Percentiles rank a stretch among this genome's conserved stretches.
These are phyloP conservation scores for Epirrhoe tristata DNA, from an alignment of 2,888 invertebrate species.

Conservation along the genomic window DNA sequence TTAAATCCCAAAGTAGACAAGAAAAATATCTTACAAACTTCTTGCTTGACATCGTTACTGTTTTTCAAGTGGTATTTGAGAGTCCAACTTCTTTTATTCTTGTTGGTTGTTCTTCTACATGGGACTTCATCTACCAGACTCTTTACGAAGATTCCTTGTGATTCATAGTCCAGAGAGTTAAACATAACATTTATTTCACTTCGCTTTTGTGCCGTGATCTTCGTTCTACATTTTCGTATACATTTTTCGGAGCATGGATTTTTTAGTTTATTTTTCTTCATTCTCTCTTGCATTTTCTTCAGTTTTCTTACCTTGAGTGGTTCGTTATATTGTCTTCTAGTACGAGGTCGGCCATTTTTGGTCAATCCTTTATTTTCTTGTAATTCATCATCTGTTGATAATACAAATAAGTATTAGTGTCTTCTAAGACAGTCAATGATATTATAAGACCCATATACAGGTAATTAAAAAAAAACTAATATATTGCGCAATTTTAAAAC, in stretches of 20 bases:
- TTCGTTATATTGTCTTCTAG: slow-evolving; percentile 16
- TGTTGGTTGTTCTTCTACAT: neutral
- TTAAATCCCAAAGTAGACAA: slow-evolving; percentile 13
- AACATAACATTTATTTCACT: slow-evolving; percentile 8
- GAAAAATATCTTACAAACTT: slow-evolving; percentile 22
- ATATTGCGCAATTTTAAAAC: no score
- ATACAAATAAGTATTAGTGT: neutral
- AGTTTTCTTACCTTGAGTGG: slow-evolving; percentile 5
- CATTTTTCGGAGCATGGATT: slow-evolving; percentile 20
- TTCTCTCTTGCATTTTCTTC: neutral
- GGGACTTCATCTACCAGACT: slow-evolving; percentile 6
- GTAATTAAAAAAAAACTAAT: no score
- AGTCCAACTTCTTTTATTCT: slow-evolving; percentile 2
- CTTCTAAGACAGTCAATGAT: no score
- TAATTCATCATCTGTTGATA: neutral
- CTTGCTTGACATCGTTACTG: slow-evolving; percentile 4
- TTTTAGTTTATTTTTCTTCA: slow-evolving; percentile 9
- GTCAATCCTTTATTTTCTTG: slow-evolving; percentile 9
- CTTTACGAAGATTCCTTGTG: slow-evolving; percentile 17
- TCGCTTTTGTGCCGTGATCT: slow-evolving; percentile 13
- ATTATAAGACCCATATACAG: no score
- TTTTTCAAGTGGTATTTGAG: slow-evolving; percentile 3
- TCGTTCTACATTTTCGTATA: slow-evolving; percentile 12
- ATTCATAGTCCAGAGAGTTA: slow-evolving; percentile 5
- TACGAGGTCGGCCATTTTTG: slow-evolving; percentile 11